These are phyloP conservation scores for Aphis gossypii DNA, from an alignment of 1,140 invertebrate species.

Conservation along the genomic window DNA sequence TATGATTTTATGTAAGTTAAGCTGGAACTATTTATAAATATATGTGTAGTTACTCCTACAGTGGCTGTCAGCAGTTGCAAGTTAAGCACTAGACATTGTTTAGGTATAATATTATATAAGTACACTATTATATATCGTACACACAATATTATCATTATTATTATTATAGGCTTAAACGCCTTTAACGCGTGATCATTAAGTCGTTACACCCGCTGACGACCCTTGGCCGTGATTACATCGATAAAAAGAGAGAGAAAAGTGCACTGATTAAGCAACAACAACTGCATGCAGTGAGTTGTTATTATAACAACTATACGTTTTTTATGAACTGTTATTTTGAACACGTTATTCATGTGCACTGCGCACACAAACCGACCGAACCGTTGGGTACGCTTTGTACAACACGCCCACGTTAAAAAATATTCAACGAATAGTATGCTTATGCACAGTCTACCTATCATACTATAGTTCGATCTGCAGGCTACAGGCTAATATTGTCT, in stretches of 20 bases:
- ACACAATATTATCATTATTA: neutral
- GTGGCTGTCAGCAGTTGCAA: too few species aligned
- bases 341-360: neutral
- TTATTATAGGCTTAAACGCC: too few species aligned
- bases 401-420: neutral
- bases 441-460: neutral
- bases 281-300: neutral
- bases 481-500: neutral
- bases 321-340: neutral
- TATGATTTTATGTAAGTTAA: neutral
- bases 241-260: neutral
- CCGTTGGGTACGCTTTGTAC: neutral
- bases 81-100: neutral
- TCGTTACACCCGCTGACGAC: neutral
- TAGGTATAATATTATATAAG: neutral
- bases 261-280: neutral
- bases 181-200: neutral
- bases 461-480: neutral
- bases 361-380: neutral
- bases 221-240: neutral
- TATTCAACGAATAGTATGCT: neutral
- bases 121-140: too few species aligned
- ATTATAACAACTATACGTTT: neutral
- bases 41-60: neutral
- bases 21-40: neutral